Base-by-base conservation (phyloP, 1,140 invertebrate species). In the Amyelois transitella region DNA sequence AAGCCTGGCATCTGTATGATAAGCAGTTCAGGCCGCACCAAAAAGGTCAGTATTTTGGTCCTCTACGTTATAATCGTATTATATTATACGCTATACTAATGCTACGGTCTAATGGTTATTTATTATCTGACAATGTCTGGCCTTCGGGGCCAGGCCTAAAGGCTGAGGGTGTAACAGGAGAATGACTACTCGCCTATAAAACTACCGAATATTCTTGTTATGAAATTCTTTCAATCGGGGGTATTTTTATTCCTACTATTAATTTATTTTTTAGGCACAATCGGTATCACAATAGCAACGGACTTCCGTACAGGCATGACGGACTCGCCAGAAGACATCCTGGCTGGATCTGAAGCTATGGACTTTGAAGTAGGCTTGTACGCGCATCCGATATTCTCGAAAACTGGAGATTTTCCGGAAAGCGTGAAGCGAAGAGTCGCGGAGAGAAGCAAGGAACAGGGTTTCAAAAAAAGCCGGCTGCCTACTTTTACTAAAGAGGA, bases 321-420 rank as follows among this genome's bases (percentile, higher is more conserved):
- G 18, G 64, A 73, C 17, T 69, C 69, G 8, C 55, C 49, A 0
- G 67, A 58, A 8, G 77, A 82, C 32, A 43, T 73, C 4, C 70
- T 74, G 60, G 54, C 68, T 6, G 73, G 75, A 0, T 19, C 63
- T 7, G 60, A 77, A 5, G 72, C 64, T 21, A 58, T 80, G 53
- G 67, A 75, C 21, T 83, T 81, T 19, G 67, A 75, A 54, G 72
- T 80, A 0, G 77, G 70, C 0, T 20, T 77, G 0, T 79, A 74
- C 49, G 64, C 57, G n/a, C 67, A 85, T 53, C 81, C 81, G 0
- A 85, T 85, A 67, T 92, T 89, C 57, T 88, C 88, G 0, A 52
- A 62, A 2, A 53, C 75, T 5, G 91, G 92, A 1, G 90, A 91
- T 47, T 93, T 92, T 69, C 91, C 91, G 1, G 60, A 74, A 43